A percentile compares a stretch with the other conserved stretches of the same genome.
Evolutionary conservation across 2,888 invertebrate species (phyloP).

Genomic region (Odontocerum albicorne): DNA sequence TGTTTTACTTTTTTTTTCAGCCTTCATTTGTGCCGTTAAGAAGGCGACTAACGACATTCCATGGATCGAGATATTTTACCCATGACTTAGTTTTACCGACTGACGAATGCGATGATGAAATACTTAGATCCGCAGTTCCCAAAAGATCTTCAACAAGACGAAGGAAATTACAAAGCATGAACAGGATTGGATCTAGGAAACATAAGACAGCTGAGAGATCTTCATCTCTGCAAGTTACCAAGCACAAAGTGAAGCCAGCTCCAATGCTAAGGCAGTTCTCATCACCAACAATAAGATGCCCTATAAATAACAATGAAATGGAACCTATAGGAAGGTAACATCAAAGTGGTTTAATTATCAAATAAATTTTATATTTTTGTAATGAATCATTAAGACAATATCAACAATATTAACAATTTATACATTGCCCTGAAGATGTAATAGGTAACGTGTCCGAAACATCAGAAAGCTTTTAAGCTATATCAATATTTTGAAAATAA

Average conservation of each 20-base stretch:
- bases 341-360: no score
- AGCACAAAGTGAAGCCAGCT: constrained; percentile 40
- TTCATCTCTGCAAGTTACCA: constrained; percentile 44
- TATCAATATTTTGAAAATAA: no score
- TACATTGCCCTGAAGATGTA: no score
- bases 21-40: constrained; percentile 48
- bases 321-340: constrained; percentile 1
- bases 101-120: constrained; percentile 60
- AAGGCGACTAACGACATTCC: constrained; percentile 46
- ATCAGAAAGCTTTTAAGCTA: no score
- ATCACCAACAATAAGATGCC: constrained; percentile 46
- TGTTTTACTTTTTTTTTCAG: constrained; percentile 37
- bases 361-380: no score
- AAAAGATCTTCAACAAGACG: constrained; percentile 40
- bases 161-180: constrained; percentile 22
- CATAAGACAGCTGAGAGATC: constrained; percentile 42
- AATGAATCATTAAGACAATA: no score
- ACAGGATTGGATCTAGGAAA: constrained; percentile 32
- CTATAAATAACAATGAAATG: constrained; percentile 11
- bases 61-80: constrained; percentile 53
- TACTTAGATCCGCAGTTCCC: constrained; percentile 40
- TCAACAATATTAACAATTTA: no score
- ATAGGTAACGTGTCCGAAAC: no score
- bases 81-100: constrained; percentile 63
- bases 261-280: constrained; percentile 54